A percentile compares a stretch with the other conserved stretches of the same genome.
Conservation (phyloP, 2,113 vertebrate species). For the Prunella himalayana region DNA sequence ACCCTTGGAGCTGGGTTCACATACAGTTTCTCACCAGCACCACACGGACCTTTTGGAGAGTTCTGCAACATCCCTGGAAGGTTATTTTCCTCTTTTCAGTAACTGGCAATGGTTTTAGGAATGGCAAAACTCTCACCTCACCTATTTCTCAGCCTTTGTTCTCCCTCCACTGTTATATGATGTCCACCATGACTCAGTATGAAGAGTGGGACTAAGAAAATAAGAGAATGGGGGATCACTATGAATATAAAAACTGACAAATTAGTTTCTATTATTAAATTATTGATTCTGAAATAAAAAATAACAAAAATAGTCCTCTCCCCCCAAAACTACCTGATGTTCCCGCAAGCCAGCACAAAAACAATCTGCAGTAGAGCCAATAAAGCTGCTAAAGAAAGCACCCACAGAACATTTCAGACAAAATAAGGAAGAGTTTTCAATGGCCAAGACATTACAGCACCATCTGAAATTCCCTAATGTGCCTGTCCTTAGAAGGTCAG, state of each 20-base stretch:
- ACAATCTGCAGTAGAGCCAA: background rate
- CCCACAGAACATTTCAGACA: slow-evolving; percentile 41
- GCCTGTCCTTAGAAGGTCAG: slow-evolving; percentile 47
- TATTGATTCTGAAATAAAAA: background rate
- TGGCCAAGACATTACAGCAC: slow-evolving; percentile 55
- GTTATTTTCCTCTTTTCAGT: background rate
- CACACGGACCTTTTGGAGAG: background rate
- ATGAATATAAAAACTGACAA: background rate
- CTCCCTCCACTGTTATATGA: background rate
- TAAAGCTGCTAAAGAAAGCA: slow-evolving; percentile 45
- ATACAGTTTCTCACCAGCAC: background rate
- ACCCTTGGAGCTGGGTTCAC: background rate
- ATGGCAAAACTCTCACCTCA: background rate
- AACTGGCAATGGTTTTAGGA: background rate
- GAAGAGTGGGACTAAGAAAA: background rate
- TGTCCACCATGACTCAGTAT: background rate
- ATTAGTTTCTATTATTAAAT: background rate
- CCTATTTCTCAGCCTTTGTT: background rate
- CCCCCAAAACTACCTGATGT: background rate
- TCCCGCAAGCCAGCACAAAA: background rate
- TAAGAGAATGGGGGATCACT: background rate
- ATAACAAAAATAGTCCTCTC: background rate
- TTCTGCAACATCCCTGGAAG: background rate
- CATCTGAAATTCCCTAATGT: slow-evolving; percentile 34
- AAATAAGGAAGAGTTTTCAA: slow-evolving; percentile 53